Percentiles rank a stretch among this genome's conserved stretches.
Conservation (phyloP, 2,888 invertebrate genomes). For the Graphium colonna region DNA sequence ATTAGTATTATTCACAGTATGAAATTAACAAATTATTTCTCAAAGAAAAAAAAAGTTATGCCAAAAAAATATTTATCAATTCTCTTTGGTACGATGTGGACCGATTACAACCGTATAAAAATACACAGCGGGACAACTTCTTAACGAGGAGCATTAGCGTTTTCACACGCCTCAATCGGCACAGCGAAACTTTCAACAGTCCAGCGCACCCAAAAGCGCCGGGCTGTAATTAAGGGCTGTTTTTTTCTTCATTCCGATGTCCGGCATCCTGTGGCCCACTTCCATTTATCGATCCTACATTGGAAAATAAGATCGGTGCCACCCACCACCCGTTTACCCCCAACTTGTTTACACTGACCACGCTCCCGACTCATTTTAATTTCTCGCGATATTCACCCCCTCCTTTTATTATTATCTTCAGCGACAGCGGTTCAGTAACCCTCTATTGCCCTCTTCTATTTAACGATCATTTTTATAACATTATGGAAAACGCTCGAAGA, state of each 20-base stretch:
- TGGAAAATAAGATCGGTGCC: slow-evolving; percentile 49
- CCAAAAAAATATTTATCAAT: no score
- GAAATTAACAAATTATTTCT: no score
- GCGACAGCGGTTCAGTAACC: slow-evolving; percentile 44
- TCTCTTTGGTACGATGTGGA: no score
- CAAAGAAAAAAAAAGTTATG: no score
- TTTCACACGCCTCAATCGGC: slow-evolving; percentile 21
- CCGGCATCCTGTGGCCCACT: slow-evolving; percentile 59
- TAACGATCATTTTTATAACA: slow-evolving; percentile 26
- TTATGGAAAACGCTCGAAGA: slow-evolving; percentile 19
- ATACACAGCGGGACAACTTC: not conserved
- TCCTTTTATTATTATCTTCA: slow-evolving; percentile 51
- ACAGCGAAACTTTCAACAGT: slow-evolving; percentile 33
- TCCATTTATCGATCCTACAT: slow-evolving; percentile 55
- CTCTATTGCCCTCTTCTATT: slow-evolving; percentile 40
- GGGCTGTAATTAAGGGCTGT: slow-evolving; percentile 55
- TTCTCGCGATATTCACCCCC: slow-evolving; percentile 47
- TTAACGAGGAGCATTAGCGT: slow-evolving; percentile 1
- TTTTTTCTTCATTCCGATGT: slow-evolving; percentile 47
- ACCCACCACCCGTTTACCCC: slow-evolving; percentile 27
- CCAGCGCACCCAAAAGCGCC: slow-evolving; percentile 40
- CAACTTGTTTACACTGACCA: slow-evolving; percentile 58
- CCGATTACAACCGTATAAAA: no score
- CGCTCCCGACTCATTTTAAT: slow-evolving; percentile 57
- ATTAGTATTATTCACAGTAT: no score